These are phyloP conservation scores for Allacma fusca DNA, from an alignment of 2,888 invertebrate genomes.

Conservation along the genomic window DNA sequence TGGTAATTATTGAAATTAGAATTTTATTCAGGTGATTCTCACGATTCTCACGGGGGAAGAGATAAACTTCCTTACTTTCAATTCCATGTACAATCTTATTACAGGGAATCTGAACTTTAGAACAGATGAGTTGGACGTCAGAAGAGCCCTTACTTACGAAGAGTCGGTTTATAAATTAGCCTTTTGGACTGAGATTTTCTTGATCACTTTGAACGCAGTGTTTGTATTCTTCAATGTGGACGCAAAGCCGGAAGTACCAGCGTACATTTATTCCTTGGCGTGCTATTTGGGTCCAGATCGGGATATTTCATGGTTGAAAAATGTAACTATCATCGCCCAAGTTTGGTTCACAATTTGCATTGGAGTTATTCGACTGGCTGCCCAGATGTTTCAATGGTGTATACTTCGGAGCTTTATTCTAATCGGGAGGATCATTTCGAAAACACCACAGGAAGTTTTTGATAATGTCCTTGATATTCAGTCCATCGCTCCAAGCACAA, in stretches of 20 bases:
- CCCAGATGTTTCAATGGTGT: constrained; percentile 2
- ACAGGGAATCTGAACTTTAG: not conserved
- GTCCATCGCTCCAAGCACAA: not conserved
- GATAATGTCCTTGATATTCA: not conserved
- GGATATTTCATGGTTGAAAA: constrained; percentile 16
- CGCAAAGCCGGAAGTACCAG: constrained; percentile 4
- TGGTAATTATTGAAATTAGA: no score
- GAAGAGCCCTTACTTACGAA: not conserved
- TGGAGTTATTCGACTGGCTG: not conserved
- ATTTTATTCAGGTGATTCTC: no score
- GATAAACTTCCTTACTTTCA: not conserved
- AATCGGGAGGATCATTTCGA: not conserved
- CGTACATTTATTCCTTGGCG: constrained; percentile 16
- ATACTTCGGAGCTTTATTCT: constrained; percentile 14
- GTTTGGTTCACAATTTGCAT: not conserved
- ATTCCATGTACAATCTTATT: no score
- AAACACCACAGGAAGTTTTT: not conserved
- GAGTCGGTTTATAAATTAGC: not conserved
- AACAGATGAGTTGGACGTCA: not conserved
- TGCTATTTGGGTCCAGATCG: not conserved
- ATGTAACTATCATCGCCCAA: not conserved
- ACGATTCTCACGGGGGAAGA: not conserved
- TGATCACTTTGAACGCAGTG: not conserved
- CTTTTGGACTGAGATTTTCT: not conserved
- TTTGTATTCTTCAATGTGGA: not conserved